Conservation (phyloP, 2,797 vertebrate species). For the Stomatorhinus walkeri region DNA sequence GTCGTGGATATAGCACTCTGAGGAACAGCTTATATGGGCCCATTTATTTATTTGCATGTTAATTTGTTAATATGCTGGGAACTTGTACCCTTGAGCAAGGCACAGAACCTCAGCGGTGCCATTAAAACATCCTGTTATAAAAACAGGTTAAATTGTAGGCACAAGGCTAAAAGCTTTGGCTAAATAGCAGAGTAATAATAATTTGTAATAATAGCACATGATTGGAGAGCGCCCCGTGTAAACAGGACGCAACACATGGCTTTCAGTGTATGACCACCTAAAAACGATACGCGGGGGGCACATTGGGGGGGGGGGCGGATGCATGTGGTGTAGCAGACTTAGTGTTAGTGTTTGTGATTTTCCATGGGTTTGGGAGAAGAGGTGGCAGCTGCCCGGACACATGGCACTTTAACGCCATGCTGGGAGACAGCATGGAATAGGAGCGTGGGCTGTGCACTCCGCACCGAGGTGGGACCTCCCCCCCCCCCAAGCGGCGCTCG, state of each 20-base stretch:
- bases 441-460: constrained; percentile 5
- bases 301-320: background rate
- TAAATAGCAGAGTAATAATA: background rate
- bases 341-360: constrained; percentile 17
- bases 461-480: background rate
- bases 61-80: background rate
- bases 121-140: background rate
- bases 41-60: background rate
- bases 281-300: background rate
- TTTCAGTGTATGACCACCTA: background rate
- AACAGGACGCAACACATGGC: background rate
- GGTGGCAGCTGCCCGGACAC: constrained; percentile 58
- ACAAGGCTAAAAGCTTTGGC: background rate
- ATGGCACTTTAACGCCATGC: constrained; percentile 55
- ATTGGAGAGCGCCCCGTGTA: background rate
- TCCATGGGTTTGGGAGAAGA: constrained; percentile 39
- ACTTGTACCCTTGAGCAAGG: background rate
- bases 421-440: constrained; percentile 39
- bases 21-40: background rate
- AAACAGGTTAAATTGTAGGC: background rate
- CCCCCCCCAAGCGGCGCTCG: background rate
- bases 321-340: background rate
- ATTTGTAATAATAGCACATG: background rate
- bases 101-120: background rate
- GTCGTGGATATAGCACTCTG: background rate